phyloP scores from a whole-genome alignment of 2,888 invertebrate genomes.

The Entomobrya proxima region DNA sequence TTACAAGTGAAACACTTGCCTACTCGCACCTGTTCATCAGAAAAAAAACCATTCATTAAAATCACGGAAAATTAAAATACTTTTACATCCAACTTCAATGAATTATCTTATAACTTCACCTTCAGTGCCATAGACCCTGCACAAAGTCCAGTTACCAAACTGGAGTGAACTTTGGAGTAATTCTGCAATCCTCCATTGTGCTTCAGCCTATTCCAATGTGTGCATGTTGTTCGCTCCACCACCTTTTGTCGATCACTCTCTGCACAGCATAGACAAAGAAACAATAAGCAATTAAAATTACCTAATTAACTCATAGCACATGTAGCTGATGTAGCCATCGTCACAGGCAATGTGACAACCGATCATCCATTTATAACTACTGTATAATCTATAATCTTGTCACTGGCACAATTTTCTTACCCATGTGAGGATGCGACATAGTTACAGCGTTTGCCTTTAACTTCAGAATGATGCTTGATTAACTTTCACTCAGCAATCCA shows the following conservation, averaged over 20 bases:
- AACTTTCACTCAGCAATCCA: not conserved
- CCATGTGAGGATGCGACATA: slow-evolving; percentile 2
- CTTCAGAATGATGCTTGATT: not conserved
- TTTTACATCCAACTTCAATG: not conserved
- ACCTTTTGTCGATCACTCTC: slow-evolving; percentile 48
- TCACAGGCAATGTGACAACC: no score
- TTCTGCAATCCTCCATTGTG: slow-evolving; percentile 85
- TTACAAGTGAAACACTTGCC: slow-evolving; percentile 70
- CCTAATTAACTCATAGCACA: no score
- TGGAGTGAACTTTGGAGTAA: slow-evolving; percentile 88
- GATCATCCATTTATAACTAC: no score
- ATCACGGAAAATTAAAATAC: not conserved
- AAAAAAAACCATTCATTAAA: no score
- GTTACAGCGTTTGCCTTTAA: not conserved
- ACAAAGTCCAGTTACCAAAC: slow-evolving; percentile 89
- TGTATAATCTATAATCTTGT: not conserved
- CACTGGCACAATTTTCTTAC: not conserved
- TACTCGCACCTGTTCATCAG: slow-evolving; percentile 81
- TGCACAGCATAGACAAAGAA: not conserved
- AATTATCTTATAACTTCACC: slow-evolving; percentile 79
- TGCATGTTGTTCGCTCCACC: slow-evolving; percentile 78
- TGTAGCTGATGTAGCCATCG: no score
- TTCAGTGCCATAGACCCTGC: slow-evolving; percentile 88
- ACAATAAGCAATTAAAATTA: not conserved
- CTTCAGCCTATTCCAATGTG: slow-evolving; percentile 88